Conservation (phyloP, 2,888 invertebrate species). For the Pristionchus maxplancki region DNA sequence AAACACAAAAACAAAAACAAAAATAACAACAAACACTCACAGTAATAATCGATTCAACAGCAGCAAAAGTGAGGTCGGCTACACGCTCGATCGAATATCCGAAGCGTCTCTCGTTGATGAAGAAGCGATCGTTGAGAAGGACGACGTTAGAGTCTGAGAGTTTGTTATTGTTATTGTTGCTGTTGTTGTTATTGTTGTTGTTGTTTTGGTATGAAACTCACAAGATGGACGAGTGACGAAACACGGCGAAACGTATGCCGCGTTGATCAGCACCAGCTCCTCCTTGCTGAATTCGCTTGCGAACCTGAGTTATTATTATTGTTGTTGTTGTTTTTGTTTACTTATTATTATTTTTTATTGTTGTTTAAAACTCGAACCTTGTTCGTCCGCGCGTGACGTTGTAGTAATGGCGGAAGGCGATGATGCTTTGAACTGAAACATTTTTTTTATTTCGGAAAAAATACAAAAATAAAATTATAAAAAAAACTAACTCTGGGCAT, state of each 20-base stretch:
- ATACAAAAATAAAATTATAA: background rate
- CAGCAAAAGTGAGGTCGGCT: background rate
- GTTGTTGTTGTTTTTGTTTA: too few species aligned
- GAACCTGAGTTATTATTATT: too few species aligned
- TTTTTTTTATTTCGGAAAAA: background rate
- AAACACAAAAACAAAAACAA: background rate
- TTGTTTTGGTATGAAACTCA: too few species aligned
- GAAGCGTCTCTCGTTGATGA: conserved; percentile 4
- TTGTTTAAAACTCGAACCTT: background rate
- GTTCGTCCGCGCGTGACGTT: background rate
- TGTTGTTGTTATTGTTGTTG: too few species aligned
- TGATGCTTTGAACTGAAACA: background rate
- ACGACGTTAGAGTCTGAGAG: background rate
- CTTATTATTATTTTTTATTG: too few species aligned
- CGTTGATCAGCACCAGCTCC: background rate
- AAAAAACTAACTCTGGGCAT: too few species aligned
- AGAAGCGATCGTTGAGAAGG: background rate
- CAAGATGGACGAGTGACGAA: background rate
- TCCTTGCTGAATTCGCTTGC: background rate
- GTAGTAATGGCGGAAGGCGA: background rate
- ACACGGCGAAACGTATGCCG: background rate
- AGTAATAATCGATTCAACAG: background rate
- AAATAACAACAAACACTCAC: background rate
- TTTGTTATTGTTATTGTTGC: too few species aligned
- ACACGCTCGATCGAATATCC: background rate